These are phyloP conservation scores for Quadroppia sp. DNA, from an alignment of 2,888 invertebrate genomes.

Conservation along the genomic window DNA sequence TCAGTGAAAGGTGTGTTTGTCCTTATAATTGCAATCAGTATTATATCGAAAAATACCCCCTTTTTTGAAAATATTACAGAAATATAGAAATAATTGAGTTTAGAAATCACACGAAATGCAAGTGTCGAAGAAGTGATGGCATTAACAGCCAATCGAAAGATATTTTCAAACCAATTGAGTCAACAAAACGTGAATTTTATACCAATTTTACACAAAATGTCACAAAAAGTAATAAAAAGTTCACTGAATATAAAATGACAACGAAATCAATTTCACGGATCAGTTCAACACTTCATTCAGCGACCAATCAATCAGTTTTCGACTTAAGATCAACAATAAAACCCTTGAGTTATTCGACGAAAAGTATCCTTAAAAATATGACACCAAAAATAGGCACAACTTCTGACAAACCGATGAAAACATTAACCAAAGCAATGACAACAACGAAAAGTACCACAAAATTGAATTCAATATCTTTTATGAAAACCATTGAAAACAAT, in stretches of 20 bases:
- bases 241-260: too few species aligned
- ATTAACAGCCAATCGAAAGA: not conserved
- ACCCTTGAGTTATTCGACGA: too few species aligned
- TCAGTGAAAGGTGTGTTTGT: slow-evolving; percentile 11
- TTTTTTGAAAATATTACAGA: not conserved
- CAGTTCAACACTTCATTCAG: too few species aligned
- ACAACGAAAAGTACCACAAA: not conserved
- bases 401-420: not conserved
- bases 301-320: too few species aligned
- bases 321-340: too few species aligned
- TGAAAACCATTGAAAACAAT: not conserved
- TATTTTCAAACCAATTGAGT: not conserved
- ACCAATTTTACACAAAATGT: not conserved
- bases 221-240: too few species aligned
- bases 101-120: slow-evolving; percentile 48
- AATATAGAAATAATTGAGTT: slow-evolving; percentile 46
- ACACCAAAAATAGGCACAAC: not conserved
- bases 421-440: too few species aligned
- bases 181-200: not conserved
- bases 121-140: slow-evolving; percentile 37
- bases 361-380: not conserved
- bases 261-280: too few species aligned
- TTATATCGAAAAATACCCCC: too few species aligned
- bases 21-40: too few species aligned
- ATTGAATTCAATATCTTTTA: not conserved